phyloP scores from a whole-genome alignment of 2,797 vertebrate species.

The Margarornis squamiger region DNA sequence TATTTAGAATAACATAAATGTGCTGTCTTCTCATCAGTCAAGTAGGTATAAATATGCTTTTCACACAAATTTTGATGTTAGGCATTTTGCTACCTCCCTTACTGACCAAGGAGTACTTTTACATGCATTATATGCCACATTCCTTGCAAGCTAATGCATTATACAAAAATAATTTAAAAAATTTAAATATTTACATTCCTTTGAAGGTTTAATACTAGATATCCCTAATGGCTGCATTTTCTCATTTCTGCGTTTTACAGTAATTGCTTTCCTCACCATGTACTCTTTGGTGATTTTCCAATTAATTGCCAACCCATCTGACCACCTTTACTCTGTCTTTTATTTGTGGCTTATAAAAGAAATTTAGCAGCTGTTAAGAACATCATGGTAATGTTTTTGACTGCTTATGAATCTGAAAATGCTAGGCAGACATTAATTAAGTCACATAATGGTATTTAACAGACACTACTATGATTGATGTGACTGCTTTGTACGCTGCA shows the following conservation, averaged over 20 bases:
- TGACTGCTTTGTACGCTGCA: background rate
- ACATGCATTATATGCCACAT: background rate
- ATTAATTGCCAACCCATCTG: conserved; percentile 37
- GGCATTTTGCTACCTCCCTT: background rate
- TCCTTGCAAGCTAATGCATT: conserved; percentile 9
- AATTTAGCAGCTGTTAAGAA: conserved; percentile 1
- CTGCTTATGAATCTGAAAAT: conserved; percentile 23
- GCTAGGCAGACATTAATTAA: conserved; percentile 40
- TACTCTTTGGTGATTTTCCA: conserved; percentile 56
- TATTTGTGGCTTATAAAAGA: conserved; percentile 26
- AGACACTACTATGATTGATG: background rate
- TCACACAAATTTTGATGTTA: background rate
- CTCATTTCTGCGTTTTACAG: conserved; percentile 4
- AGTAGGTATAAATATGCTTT: background rate
- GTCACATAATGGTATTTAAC: conserved; percentile 30
- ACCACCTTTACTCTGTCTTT: conserved; percentile 29
- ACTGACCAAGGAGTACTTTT: background rate
- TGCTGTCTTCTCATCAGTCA: background rate
- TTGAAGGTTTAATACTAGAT: conserved; percentile 38
- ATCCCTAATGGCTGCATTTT: conserved; percentile 43
- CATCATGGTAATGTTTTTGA: conserved; percentile 12
- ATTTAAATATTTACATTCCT: conserved; percentile 44
- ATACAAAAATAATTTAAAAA: background rate
- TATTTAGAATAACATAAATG: background rate
- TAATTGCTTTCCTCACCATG: conserved; percentile 38